Evolutionary conservation across 2,113 vertebrate genomes (phyloP), one percentile per base, ranked within the genome.

Genomic region (zebrafish (Danio rerio)): DNA sequence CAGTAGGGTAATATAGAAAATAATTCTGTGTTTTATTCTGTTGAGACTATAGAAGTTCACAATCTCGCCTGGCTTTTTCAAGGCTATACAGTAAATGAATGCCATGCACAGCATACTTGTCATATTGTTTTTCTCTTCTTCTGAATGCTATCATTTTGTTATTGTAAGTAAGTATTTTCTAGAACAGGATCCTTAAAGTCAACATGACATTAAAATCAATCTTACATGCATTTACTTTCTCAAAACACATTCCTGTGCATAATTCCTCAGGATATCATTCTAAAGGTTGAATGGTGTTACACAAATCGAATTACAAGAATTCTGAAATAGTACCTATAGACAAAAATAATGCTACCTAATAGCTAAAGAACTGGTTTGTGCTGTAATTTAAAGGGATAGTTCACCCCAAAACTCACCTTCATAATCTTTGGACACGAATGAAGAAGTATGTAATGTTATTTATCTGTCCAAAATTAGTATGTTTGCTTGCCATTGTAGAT

Each of bases 81-180:
- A 58, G 73, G 18, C 55, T 76, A 47, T 2, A 59, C 16, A 74
- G 13, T 15, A 61, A 31, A 31, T 59, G 59, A 61, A 9, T 76
- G 73, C 43, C 55, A 61, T 59, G 55, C 72, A 43, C 71, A 58
- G 43, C 52, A 40, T 73, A 55, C 52, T 55, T 74, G 15, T 73
- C 9, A 5, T 11, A 73, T 43, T 56, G 31, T 73, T 73, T 56
- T 55, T 73, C 21, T 73, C 21, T 73, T n/a, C 52, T 56, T 73
- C 52, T 73, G 13, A 42, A 42, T 55, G 52, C 52, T 73, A 21
- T 55, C 31, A 42, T 21, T 56, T 55, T 56, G 52, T 40, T 11
- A 43, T 6, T 69, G 66, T 69, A 69, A 69, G 66, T 69, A 69
- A 69, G 70, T 73, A 40, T 55, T 21, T 55, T 55, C 70, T 7